Conservation (phyloP, 2,113 vertebrate species). For the Loxodonta africana region DNA sequence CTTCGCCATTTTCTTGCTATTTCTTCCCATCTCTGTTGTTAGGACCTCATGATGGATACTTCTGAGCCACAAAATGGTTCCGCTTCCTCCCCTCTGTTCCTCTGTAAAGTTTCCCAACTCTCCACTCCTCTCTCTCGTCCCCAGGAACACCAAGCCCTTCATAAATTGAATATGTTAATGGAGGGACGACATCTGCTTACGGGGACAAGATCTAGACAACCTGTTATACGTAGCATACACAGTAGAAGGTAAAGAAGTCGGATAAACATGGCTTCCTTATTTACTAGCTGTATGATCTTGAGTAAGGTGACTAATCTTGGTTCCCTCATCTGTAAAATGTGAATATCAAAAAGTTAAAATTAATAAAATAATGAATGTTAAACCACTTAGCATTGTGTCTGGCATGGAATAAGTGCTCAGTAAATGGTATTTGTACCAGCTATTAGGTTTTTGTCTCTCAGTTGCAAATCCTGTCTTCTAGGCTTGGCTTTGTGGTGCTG, state of each 20-base stretch:
- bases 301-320: too few species aligned
- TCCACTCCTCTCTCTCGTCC: background rate
- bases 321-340: too few species aligned
- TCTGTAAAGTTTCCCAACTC: background rate
- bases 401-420: background rate
- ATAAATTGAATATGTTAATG: background rate
- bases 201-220: background rate
- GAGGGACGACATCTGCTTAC: background rate
- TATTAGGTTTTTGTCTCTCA: background rate
- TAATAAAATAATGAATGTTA: background rate
- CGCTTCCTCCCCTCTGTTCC: background rate
- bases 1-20: background rate
- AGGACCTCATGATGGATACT: background rate
- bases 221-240: background rate
- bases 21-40: background rate
- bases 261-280: background rate
- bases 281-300: background rate
- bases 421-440: background rate
- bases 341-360: background rate
- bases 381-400: background rate
- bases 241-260: background rate
- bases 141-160: background rate
- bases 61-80: background rate
- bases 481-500: background rate
- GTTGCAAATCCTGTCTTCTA: background rate